Evolutionary conservation across 2,113 vertebrate genomes (phyloP), one percentile per base, ranked within the genome.

Genomic region (Mesocricetus auratus): DNA sequence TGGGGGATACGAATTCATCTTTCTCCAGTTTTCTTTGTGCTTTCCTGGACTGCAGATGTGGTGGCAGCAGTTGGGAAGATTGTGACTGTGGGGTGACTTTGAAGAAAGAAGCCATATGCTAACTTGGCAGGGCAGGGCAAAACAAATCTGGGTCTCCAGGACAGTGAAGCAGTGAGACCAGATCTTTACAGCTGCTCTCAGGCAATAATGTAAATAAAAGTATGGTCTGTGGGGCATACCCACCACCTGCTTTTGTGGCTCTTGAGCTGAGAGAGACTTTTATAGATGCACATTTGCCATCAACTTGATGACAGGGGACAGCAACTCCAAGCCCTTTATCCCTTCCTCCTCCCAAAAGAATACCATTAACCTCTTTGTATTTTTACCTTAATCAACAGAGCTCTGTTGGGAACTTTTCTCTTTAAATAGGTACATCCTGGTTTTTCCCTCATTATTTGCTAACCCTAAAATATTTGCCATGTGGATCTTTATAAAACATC

Each of bases 381-480:
- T 60, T 81, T 88, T 31, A 86, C 73, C 56, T 89, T 82, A 90
- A 36, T 86, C 39, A 89, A 53, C 29, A 86, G 85, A 89, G 71
- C 60, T 36, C 33, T 53, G 13, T 62, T 62, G 7, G 68, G 90
- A 94, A 90, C 68, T 64, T 86, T 71, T 94, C 47, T 75, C 26
- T 24, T 94, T 71, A 83, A 22, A 39, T 5, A 78, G 78, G 53
- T 16, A 91, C 21, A 33, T 24, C 9, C 31, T 83, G 60, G 58
- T 64, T 77, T 89, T 66, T 19, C 45, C 62, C 75, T 66, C 31
- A 60, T 78, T 11, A 88, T 31, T 78, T 22, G 9, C 2, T 90
- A 95, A 93, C 47, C 13, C 29, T 94, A 74, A 91, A 95, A 85
- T 71, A 81, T 78, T 69, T 90, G 91, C 22, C 69, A 24, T 47